Percentiles rank a stretch among this genome's conserved stretches.
These are phyloP conservation scores for Aptenodytes forsteri DNA, from an alignment of 2,113 vertebrate species.

Conservation along the genomic window DNA sequence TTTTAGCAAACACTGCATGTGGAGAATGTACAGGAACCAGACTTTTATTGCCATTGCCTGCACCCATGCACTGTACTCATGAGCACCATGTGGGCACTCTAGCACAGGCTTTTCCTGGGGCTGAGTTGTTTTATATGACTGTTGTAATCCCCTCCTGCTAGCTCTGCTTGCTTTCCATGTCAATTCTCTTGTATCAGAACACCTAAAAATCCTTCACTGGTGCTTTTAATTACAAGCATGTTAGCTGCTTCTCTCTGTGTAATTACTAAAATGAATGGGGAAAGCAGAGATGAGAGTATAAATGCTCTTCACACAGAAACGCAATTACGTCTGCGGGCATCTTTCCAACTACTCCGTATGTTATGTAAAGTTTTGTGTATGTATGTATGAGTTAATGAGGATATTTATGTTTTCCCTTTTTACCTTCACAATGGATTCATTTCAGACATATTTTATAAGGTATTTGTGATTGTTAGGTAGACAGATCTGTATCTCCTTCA, in stretches of 20 bases:
- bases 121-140: neutral
- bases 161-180: neutral
- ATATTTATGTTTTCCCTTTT: slow-evolving; percentile 66
- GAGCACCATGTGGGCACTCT: rapidly evolving
- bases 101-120: neutral
- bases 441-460: slow-evolving; percentile 50
- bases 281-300: slow-evolving; percentile 66
- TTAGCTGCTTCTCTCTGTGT: slow-evolving; percentile 67
- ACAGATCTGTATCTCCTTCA: neutral
- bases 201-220: slow-evolving; percentile 73
- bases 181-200: neutral
- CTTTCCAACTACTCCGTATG: slow-evolving; percentile 69
- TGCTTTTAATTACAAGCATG: slow-evolving; percentile 69
- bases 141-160: neutral
- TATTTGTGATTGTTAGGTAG: slow-evolving; percentile 10
- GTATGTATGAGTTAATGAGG: slow-evolving; percentile 49
- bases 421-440: slow-evolving; percentile 62
- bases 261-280: slow-evolving; percentile 76
- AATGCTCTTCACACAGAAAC: slow-evolving; percentile 64
- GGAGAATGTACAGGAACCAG: neutral
- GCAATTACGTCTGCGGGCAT: slow-evolving; percentile 71
- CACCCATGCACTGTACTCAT: rapidly evolving
- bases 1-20: neutral
- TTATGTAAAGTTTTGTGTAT: slow-evolving; percentile 74
- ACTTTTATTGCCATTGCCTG: neutral